Base-by-base conservation (phyloP, 2,113 vertebrate genomes). In the Nerophis lumbriciformis region DNA sequence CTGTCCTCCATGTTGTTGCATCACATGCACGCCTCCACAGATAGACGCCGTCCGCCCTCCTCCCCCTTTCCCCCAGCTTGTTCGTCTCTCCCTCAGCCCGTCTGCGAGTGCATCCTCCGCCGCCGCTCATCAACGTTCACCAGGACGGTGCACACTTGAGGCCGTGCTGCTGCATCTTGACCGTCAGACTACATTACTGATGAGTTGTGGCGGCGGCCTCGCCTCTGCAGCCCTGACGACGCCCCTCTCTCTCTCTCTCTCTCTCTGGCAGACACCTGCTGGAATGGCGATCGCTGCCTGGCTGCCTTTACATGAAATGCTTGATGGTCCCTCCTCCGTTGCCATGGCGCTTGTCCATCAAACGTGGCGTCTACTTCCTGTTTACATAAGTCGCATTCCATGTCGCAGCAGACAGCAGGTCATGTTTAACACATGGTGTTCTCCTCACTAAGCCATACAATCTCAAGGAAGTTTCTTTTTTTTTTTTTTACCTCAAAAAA, bases 1-100 rank as follows among this genome's bases (percentile, higher is more conserved):
- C 91, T 93, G 61, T 85, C 70, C 80, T 94, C 93, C 93, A 94
- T 94, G 84, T 78, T 60, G 44, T 15, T 48, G 42, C 8, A 10
- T 28, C 51, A 28, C 16, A 5, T 21, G 51, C 28, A 2, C 51
- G 4, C 50, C 50, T 88, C 79, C 53, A 61, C 66, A 5, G 8
- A 28, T 19, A 50, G 56, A 63, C 10, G 44, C 6, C 21, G 7
- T 39, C 4, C 55, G 48, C 12, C 9, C 59, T 38, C 8, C 5
- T 3, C 52, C 6, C 5, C 49, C 0, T 10, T 4, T 1, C 37
- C 7, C 60, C 48, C 37, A 59, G 1, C 2, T 9, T 0, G 10
- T 19, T 28, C 16, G 9, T 21, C 9, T 11, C 50, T 19, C 16
- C 28, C 49, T 19, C 19, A 21, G 49, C 10, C 7, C 4, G n/a